Conservation (phyloP, 2,888 invertebrate species). For the Coremacera marginata region DNA sequence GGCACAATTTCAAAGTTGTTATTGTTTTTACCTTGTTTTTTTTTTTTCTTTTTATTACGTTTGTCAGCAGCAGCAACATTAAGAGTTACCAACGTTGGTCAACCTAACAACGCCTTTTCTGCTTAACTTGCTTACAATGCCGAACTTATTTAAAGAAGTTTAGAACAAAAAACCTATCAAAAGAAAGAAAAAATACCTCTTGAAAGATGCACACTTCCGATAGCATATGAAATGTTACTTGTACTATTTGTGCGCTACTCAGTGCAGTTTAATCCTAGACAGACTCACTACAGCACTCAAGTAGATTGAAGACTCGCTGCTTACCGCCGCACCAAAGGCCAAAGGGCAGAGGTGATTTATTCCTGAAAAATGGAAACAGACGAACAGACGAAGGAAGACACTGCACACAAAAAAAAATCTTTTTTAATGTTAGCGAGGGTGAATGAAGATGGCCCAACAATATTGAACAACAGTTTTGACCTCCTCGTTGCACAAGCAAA, state of each 20-base stretch:
- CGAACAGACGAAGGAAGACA: not conserved
- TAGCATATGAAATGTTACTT: not conserved
- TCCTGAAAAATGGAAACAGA: slow-evolving; percentile 17
- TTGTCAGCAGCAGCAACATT: slow-evolving; percentile 15
- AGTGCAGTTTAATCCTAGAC: slow-evolving; percentile 12
- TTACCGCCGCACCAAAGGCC: slow-evolving; percentile 11
- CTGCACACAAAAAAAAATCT: too few relatives aligned
- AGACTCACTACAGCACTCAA: not conserved
- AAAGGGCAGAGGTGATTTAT: slow-evolving; percentile 38
- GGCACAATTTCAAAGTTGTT: slow-evolving; percentile 34
- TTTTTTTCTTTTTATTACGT: not conserved
- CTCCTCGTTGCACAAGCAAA: too few relatives aligned
- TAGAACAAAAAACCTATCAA: not conserved
- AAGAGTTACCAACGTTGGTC: slow-evolving; percentile 9
- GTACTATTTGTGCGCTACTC: slow-evolving; percentile 26
- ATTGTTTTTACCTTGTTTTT: not conserved
- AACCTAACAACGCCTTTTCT: slow-evolving; percentile 1
- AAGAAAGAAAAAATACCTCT: not conserved
- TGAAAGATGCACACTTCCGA: slow-evolving; percentile 36
- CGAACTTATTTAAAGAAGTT: slow-evolving; percentile 2
- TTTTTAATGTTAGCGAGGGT: too few relatives aligned
- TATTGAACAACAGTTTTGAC: too few relatives aligned
- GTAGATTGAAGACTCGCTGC: not conserved
- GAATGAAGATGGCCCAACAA: too few relatives aligned
- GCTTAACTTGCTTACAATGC: not conserved